phyloP scores from a whole-genome alignment of 2,113 vertebrate genomes.

The Salvelinus namaycush region DNA sequence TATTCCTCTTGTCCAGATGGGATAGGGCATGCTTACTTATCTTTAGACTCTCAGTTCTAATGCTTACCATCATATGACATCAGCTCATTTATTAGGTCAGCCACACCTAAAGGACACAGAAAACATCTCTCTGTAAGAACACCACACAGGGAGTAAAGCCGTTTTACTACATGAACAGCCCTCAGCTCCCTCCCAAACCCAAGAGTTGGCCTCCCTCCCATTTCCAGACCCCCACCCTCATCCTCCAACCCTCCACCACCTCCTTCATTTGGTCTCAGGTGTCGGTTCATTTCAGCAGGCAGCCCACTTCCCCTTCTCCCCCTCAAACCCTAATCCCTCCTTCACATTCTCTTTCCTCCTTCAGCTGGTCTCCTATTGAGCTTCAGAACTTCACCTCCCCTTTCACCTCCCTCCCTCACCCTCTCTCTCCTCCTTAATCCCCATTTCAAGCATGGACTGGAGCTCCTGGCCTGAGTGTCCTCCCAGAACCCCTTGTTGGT shows the following conservation, averaged over 20 bases:
- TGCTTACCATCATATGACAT: conserved; percentile 93
- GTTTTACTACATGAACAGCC: too few relatives aligned
- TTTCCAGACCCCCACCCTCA: not conserved
- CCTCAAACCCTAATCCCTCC: not conserved
- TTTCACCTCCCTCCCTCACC: too few relatives aligned
- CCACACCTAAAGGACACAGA: conserved; percentile 72
- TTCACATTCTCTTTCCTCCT: not conserved
- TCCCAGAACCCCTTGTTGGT: conserved; percentile 57
- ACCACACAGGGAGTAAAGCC: not conserved
- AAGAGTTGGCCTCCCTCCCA: not conserved
- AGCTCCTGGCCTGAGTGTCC: conserved; percentile 60
- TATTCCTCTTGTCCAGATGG: too few relatives aligned
- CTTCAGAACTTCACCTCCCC: too few relatives aligned
- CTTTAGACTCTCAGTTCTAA: not conserved
- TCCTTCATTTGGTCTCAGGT: conserved; percentile 77
- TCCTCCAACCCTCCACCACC: conserved; percentile 70
- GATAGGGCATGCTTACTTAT: too few relatives aligned
- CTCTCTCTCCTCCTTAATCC: too few relatives aligned
- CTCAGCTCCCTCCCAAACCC: not conserved
- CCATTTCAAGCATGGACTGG: conserved; percentile 76
- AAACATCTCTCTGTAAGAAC: conserved; percentile 20
- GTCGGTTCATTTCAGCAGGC: conserved; percentile 75
- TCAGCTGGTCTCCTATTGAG: too few relatives aligned
- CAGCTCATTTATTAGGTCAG: conserved; percentile 91
- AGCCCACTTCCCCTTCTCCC: conserved; percentile 39